A percentile compares a stretch with the other conserved stretches of the same genome.
These are phyloP conservation scores for Chrysomela aeneicollis DNA, from an alignment of 2,888 invertebrate genomes.

Conservation along the genomic window DNA sequence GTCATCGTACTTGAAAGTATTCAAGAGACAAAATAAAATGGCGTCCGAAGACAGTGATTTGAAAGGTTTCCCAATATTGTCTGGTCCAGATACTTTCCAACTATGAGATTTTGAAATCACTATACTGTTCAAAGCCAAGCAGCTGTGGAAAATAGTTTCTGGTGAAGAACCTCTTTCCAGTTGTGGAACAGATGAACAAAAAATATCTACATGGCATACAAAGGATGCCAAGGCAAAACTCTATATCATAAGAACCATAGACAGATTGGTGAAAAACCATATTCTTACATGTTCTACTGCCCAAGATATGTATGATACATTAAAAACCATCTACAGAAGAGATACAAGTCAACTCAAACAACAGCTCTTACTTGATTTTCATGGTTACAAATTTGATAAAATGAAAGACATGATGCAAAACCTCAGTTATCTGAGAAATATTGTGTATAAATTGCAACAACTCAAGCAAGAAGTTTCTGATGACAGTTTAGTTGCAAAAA, in stretches of 20 bases:
- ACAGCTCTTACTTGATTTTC: not conserved
- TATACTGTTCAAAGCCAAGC: not conserved
- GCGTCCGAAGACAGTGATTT: not conserved
- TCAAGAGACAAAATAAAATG: too few relatives aligned
- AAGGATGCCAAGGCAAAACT: conserved; percentile 20
- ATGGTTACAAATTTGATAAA: not conserved
- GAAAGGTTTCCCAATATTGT: not conserved
- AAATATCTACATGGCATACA: not conserved
- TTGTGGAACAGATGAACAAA: not conserved
- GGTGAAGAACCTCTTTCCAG: not conserved
- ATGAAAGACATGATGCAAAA: too few relatives aligned
- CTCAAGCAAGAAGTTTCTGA: not conserved
- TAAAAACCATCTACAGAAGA: conserved; percentile 3
- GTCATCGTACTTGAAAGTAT: too few relatives aligned
- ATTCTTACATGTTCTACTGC: conserved; percentile 7
- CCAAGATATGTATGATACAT: conserved; percentile 4
- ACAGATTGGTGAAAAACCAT: not conserved
- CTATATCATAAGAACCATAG: conserved; percentile 3
- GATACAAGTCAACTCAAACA: conserved; percentile 4
- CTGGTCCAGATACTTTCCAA: not conserved
- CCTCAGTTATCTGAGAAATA: not conserved
- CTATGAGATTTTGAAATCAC: not conserved
- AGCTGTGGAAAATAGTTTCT: not conserved
- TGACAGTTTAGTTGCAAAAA: conserved; percentile 10
- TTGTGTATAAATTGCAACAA: not conserved